Base-by-base conservation (phyloP, 2,113 vertebrate genomes). In the Puffinus mauretanicus region DNA sequence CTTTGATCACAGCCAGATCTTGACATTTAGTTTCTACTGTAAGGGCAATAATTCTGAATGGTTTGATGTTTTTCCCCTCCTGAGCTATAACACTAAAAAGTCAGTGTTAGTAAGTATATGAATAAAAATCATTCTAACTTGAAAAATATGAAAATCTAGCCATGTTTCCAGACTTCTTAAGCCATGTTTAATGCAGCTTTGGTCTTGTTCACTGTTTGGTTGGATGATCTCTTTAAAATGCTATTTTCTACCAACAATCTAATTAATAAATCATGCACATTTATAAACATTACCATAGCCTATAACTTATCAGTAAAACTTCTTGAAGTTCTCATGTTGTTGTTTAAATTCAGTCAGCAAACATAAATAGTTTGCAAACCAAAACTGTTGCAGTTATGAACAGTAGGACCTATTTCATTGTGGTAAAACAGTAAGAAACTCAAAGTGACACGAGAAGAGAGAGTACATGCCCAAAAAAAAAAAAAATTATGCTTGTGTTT, bases 1-100 rank as follows among this genome's bases (percentile, higher is more conserved):
- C 86, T 96, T 89, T 94, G 77, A 87, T 96, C 81, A 40, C 78
- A 89, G 88, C 2, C 58, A 30, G 52, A 80, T 61, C 86, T 66
- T 94, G 91, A 90, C 91, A 96, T 96, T 92, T 93, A 22, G 32
- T 95, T 93, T 91, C 54, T 72, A 24, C 80, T 79, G 69, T 66
- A 80, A 91, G 54, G 66, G 46, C 34, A 87, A 46, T 57, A 52
- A 57, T 75, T 91, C 65, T 47, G 36, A 89, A 92, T 46, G 4
- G 49, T 87, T 93, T 89, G 65, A 65, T 91, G 47, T 30, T 84
- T 90, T 85, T 34, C n/a, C 7, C 36, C 30, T 88, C 57, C 27
- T 65, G 58, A 93, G 24, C 30, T 52, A 8, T 69, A 65, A 65
- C 20, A 61, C 30, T 78, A 34, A 88, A 77, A 88, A 73, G 10